phyloP scores from a whole-genome alignment of 2,113 vertebrate genomes.

The Neodon shergylaensis region DNA sequence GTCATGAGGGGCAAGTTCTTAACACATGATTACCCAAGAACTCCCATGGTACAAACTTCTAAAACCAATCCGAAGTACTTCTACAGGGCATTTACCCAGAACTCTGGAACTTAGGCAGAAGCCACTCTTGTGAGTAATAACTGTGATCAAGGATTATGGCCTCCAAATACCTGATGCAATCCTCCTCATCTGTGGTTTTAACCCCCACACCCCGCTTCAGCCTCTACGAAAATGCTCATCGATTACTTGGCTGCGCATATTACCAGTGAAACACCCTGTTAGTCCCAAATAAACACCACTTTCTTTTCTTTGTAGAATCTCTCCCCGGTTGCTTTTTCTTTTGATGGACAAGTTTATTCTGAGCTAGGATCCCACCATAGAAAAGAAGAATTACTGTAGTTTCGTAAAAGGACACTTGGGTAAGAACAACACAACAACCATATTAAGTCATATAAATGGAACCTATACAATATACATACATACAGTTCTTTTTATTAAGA shows the following conservation, averaged over 20 bases:
- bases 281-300: neutral
- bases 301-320: neutral
- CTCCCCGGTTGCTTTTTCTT: neutral
- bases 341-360: neutral
- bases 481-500: constrained; percentile 8
- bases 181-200: neutral
- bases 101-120: neutral
- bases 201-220: neutral
- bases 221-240: neutral
- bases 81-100: neutral
- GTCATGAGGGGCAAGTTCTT: neutral
- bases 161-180: neutral
- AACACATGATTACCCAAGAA: neutral
- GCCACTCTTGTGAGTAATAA: neutral
- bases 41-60: neutral
- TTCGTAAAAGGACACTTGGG: neutral
- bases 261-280: neutral
- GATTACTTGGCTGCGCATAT: neutral
- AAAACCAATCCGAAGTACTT: no score
- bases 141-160: neutral
- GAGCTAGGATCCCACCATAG: neutral
- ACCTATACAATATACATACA: neutral
- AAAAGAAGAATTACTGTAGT: neutral
- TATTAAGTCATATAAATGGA: constrained; percentile 4
- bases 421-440: neutral